Evolutionary conservation across 2,797 vertebrate genomes (phyloP).

Genomic region (Phyllotis vaccarum): DNA sequence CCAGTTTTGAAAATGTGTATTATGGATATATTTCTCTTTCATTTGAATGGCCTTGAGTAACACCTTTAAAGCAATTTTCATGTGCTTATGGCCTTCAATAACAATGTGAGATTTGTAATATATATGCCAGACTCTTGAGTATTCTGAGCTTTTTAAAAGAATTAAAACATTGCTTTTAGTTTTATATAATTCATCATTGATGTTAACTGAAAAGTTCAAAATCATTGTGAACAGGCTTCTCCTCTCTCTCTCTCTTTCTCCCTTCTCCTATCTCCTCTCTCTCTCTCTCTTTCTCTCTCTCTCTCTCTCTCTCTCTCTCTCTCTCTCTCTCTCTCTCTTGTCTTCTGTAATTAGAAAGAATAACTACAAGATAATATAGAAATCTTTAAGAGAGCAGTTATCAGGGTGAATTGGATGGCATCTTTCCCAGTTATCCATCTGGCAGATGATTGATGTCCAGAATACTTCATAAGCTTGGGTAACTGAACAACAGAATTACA

Average conservation of each 20-base stretch:
- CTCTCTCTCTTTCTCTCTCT: not conserved
- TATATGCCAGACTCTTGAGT: not conserved
- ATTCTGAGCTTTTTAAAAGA: not conserved
- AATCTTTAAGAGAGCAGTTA: not conserved
- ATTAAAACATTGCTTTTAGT: not conserved
- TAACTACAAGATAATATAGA: not conserved
- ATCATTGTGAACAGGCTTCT: not conserved
- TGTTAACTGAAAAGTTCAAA: not conserved
- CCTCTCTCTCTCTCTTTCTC: not conserved
- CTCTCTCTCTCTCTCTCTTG: not conserved
- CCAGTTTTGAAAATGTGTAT: slow-evolving; percentile 35
- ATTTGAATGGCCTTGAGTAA: slow-evolving; percentile 23
- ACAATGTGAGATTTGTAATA: not conserved
- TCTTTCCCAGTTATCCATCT: not conserved
- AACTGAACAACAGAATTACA: not conserved
- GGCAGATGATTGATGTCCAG: not conserved
- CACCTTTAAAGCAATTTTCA: not conserved
- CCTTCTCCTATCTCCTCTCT: not conserved
- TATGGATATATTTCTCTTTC: slow-evolving; percentile 12
- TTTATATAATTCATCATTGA: not conserved
- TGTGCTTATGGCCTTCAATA: slow-evolving; percentile 26
- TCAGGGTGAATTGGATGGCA: not conserved
- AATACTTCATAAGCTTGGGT: not conserved
- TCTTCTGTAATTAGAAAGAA: not conserved
- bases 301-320: not conserved